Percentiles rank a stretch among this genome's conserved stretches.
Conservation (phyloP, 2,888 invertebrate species). For the Heliconius charithonia region DNA sequence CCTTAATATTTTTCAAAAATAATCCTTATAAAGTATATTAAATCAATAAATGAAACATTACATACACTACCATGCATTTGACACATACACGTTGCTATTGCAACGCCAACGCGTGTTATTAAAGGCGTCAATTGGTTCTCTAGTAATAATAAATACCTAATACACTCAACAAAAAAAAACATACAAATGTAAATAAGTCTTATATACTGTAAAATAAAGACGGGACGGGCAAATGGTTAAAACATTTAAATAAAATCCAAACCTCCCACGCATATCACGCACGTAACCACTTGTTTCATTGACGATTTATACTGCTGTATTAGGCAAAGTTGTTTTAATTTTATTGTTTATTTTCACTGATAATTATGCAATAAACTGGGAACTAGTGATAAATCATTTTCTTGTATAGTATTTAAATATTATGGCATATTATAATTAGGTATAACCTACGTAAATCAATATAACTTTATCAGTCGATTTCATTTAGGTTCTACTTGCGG, state of each 20-base stretch:
- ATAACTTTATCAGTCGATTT: no score
- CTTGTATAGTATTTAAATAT: not conserved
- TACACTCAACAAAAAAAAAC: no score
- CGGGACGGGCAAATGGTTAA: not conserved
- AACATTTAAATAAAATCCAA: constrained; percentile 6
- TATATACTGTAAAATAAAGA: constrained; percentile 4
- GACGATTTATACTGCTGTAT: not conserved
- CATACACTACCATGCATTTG: no score
- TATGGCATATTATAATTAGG: no score
- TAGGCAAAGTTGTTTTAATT: constrained; percentile 1
- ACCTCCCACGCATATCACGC: constrained; percentile 7
- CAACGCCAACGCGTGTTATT: no score
- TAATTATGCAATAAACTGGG: not conserved
- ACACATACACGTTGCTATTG: no score
- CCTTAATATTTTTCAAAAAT: no score
- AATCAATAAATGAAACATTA: no score
- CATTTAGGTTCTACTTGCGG: no score
- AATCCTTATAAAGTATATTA: no score
- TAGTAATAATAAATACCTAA: no score
- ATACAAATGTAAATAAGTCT: not conserved
- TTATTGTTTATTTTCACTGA: constrained; percentile 1
- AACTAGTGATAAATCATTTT: not conserved
- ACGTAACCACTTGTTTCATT: constrained; percentile 8
- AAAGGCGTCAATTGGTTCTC: no score
- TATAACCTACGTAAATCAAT: not conserved